A percentile compares a stretch with the other conserved stretches of the same genome.
phyloP scores from a whole-genome alignment of 2,797 vertebrate genomes.

The Lepilemur septentrionalis region DNA sequence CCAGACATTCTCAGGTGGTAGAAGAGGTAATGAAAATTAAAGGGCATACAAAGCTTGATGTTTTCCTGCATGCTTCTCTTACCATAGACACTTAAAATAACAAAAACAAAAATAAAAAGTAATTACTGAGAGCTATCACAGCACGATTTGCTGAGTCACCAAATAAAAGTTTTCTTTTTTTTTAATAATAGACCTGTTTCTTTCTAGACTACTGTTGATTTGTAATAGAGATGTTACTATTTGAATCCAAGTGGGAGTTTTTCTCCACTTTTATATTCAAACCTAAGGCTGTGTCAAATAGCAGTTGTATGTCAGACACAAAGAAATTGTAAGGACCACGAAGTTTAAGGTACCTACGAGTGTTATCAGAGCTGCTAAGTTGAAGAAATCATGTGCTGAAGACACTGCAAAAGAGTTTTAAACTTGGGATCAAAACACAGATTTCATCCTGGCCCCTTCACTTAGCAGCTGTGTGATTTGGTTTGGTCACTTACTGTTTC shows the following conservation, averaged over 20 bases:
- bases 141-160: conserved; percentile 50
- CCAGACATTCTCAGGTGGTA: neutral
- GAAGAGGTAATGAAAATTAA: conserved; percentile 51
- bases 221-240: conserved; percentile 64
- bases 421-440: neutral
- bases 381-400: neutral
- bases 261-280: neutral
- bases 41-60: neutral
- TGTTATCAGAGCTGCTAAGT: neutral
- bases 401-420: neutral
- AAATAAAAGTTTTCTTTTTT: conserved; percentile 39
- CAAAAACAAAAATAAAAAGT: conserved; percentile 54
- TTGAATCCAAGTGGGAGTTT: conserved; percentile 33
- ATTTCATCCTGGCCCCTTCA: neutral
- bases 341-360: neutral
- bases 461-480: neutral
- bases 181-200: conserved; percentile 40
- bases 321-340: neutral
- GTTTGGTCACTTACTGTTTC: conserved; percentile 9
- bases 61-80: conserved; percentile 43
- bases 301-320: neutral
- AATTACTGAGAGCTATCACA: conserved; percentile 48
- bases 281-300: conserved; percentile 4
- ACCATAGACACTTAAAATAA: conserved; percentile 50
- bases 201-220: conserved; percentile 64